Conservation (phyloP, 1,140 invertebrate genomes). For the Kradibia gibbosae region DNA sequence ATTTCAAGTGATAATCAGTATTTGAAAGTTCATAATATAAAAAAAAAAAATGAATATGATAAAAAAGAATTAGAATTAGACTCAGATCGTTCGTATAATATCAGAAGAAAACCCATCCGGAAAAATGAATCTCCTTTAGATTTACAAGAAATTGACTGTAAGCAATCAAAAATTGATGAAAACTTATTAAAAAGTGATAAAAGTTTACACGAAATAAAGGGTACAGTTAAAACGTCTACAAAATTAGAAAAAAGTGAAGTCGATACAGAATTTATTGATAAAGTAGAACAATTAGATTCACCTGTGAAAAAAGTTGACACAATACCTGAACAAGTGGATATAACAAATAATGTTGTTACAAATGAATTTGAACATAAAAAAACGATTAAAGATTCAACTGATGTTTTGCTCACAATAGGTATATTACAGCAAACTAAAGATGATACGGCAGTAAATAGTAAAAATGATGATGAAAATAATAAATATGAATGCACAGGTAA, state of each 20-base stretch:
- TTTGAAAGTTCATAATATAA: constrained; percentile 18
- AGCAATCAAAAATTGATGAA: constrained; percentile 61
- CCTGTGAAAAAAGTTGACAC: not conserved
- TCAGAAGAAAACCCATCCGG: constrained; percentile 1
- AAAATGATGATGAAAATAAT: constrained; percentile 5
- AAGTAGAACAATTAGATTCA: not conserved
- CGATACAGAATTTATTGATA: not conserved
- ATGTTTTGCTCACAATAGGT: not conserved
- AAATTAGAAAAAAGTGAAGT: not conserved
- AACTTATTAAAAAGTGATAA: constrained; percentile 65
- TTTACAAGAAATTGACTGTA: constrained; percentile 59
- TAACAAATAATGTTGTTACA: not conserved
- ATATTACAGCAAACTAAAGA: constrained; percentile 15
- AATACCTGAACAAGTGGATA: not conserved
- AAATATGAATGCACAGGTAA: constrained; percentile 12
- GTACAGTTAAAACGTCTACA: not conserved
- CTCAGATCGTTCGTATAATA: not conserved
- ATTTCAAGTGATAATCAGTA: constrained; percentile 26
- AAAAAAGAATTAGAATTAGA: constrained; percentile 16
- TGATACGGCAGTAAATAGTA: not conserved
- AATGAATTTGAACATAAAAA: not conserved
- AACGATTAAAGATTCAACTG: not conserved
- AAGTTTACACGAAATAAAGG: constrained; percentile 48
- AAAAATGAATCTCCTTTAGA: constrained; percentile 58
- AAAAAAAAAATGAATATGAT: constrained; percentile 18